Conservation (phyloP, 1,140 invertebrate species). For the Lordiphosa stackelbergi region DNA sequence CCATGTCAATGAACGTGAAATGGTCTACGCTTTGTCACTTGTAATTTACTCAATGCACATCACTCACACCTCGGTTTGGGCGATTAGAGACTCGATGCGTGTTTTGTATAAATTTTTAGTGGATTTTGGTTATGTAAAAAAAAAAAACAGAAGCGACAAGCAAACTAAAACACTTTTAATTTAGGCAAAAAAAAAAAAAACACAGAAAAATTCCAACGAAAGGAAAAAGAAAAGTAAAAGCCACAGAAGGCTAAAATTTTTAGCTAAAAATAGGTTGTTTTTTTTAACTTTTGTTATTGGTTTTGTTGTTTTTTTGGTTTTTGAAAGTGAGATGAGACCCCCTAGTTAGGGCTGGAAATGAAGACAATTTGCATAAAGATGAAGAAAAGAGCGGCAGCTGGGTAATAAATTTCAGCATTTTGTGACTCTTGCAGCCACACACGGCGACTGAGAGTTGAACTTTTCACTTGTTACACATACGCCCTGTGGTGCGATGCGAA, state of each 20-base stretch:
- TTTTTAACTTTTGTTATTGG: neutral
- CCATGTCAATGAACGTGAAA: conserved; percentile 72
- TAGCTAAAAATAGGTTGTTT: conserved; percentile 53
- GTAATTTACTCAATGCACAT: conserved; percentile 30
- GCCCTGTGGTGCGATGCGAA: conserved; percentile 65
- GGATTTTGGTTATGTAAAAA: conserved; percentile 63
- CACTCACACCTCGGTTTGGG: conserved; percentile 27
- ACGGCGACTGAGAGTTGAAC: conserved; percentile 36
- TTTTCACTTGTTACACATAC: conserved; percentile 73
- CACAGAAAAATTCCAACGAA: conserved; percentile 26
- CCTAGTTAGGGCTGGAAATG: conserved; percentile 13
- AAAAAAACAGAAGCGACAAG: conserved; percentile 45
- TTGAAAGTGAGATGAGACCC: conserved; percentile 44
- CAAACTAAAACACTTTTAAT: conserved; percentile 64
- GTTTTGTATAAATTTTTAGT: conserved; percentile 46
- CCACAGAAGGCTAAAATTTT: conserved; percentile 59
- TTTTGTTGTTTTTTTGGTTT: conserved; percentile 20
- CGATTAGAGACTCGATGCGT: conserved; percentile 37
- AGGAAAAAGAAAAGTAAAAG: conserved; percentile 61
- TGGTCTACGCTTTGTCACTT: conserved; percentile 37
- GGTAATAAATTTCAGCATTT: conserved; percentile 21
- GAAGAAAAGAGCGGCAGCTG: conserved; percentile 22
- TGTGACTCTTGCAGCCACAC: conserved; percentile 30
- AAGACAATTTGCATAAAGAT: conserved; percentile 66
- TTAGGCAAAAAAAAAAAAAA: conserved; percentile 25